These are phyloP conservation scores for Nicator chloris DNA, from an alignment of 2,113 vertebrate species.

Conservation along the genomic window DNA sequence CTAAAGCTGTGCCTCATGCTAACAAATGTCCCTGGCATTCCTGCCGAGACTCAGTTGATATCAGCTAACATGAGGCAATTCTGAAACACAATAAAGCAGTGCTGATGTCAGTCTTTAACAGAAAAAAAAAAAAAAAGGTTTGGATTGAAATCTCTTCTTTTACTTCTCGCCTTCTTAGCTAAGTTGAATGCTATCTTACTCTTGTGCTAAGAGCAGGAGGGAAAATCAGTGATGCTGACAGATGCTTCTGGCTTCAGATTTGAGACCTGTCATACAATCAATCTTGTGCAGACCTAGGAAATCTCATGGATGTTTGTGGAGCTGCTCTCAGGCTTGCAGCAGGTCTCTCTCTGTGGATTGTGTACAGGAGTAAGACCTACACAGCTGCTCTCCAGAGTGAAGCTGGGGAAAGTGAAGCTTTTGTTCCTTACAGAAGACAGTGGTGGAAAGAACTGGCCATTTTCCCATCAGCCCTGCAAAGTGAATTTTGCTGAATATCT, in stretches of 20 bases:
- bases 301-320: background rate
- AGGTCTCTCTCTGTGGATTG: accelerated
- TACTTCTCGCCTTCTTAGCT: background rate
- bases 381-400: background rate
- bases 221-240: background rate
- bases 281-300: background rate
- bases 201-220: background rate
- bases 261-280: background rate
- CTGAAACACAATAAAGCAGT: background rate
- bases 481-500: background rate
- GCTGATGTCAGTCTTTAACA: background rate
- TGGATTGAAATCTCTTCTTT: background rate
- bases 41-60: background rate
- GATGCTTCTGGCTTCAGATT: background rate
- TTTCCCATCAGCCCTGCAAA: background rate
- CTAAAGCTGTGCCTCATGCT: constrained; percentile 48
- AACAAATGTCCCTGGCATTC: constrained; percentile 43
- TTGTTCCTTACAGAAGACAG: background rate
- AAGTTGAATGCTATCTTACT: background rate
- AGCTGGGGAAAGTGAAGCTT: background rate
- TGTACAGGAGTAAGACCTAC: background rate
- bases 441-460: background rate
- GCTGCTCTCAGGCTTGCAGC: background rate
- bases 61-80: constrained; percentile 30
- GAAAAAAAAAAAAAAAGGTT: background rate